Base-by-base conservation (phyloP, 2,797 vertebrate genomes). In the Phoeniculus purpureus region DNA sequence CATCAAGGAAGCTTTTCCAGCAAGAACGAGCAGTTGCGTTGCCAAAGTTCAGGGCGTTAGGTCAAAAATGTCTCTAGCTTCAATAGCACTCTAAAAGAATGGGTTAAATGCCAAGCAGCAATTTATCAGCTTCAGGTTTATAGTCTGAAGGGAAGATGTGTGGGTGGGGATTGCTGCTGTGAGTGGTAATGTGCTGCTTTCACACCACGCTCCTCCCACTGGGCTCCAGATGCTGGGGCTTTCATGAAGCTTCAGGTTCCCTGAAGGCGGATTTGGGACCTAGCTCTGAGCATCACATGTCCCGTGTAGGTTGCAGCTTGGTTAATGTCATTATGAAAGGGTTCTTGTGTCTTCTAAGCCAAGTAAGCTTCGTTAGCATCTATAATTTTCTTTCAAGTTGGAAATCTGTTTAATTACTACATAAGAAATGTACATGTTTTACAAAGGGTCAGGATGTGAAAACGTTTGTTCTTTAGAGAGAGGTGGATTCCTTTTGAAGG, bases 11-110 rank as follows among this genome's bases (percentile, higher is more conserved):
- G 27, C 12, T 55, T 56, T 61, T 80, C 65, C 66, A 62, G 4
- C 2, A 3, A 61, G 23, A 6, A 52, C 7, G 15, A 3, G 15
- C 27, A 61, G 20, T 40, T 26, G 27, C 29, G 19, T 51, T 71
- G 61, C 40, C 31, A 6, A 61, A 86, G 45, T 54, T 13, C 0
- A 0, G 8, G 15, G 9, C 60, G 22, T 52, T 1, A 2, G 3
- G 1, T 70, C 20, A 77, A 67, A 87, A 81, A 59, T 7, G 6
- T 22, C 21, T 47, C 25, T 60, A 80, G 25, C 29, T 80, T 85
- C 65, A 71, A 20, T 62, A 64, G 26, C 9, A 19, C 21, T 45
- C 21, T 32, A 6, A 52, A 62, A 76, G 37, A 52, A 16, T 1
- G 10, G 1, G 6, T 56, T n/a, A 85, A 66, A 81, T 65, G 22